These are phyloP conservation scores for Nysson spinosus DNA, from an alignment of 2,888 invertebrate genomes.

Conservation along the genomic window DNA sequence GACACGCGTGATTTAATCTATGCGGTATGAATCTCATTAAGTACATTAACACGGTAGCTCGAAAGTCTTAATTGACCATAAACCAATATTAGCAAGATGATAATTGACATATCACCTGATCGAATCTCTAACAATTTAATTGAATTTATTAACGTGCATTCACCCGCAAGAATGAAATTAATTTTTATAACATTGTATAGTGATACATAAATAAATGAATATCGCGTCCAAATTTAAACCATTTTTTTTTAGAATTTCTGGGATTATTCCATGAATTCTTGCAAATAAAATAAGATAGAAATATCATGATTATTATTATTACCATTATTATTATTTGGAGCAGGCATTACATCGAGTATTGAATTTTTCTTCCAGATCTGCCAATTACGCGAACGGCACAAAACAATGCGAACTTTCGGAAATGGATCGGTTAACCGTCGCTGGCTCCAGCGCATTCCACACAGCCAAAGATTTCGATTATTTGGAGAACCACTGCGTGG, in stretches of 20 bases:
- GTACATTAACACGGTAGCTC: background rate
- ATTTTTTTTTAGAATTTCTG: too few species aligned
- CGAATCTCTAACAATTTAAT: background rate
- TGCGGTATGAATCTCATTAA: background rate
- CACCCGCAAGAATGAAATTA: too few species aligned
- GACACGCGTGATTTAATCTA: background rate
- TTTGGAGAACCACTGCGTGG: conserved; percentile 95
- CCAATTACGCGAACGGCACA: conserved; percentile 91
- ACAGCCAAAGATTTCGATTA: conserved; percentile 83
- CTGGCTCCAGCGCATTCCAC: conserved; percentile 88
- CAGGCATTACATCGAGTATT: too few species aligned
- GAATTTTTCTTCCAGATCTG: conserved; percentile 83
- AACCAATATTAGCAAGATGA: too few species aligned
- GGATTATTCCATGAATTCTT: too few species aligned
- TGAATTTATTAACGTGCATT: too few species aligned
- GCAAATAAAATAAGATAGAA: background rate
- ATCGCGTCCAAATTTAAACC: too few species aligned
- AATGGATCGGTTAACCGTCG: conserved; percentile 94
- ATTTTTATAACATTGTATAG: too few species aligned
- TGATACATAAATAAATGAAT: too few species aligned
- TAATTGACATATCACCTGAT: too few species aligned
- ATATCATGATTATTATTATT: too few species aligned
- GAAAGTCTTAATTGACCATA: background rate
- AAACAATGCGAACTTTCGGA: conserved; percentile 92
- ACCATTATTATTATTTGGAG: too few species aligned